phyloP scores from a whole-genome alignment of 2,797 vertebrate species.

The Labeo calbasu region DNA sequence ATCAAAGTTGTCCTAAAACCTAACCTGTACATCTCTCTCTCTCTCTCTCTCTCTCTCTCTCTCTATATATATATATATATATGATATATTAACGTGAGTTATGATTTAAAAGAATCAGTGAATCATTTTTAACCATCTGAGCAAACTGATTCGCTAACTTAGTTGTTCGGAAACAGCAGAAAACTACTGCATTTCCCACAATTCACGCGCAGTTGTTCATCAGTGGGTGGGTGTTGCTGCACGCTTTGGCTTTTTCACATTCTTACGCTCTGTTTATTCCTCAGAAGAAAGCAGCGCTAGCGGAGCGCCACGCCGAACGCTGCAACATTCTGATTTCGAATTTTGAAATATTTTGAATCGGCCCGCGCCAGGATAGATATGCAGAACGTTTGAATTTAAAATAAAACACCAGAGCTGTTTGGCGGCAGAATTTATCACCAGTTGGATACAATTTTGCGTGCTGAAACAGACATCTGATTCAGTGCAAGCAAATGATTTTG shows the following conservation, averaged over 20 bases:
- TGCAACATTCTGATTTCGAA: not conserved
- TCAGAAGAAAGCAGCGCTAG: slow-evolving; percentile 52
- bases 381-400: not conserved
- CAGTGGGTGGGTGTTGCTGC: slow-evolving; percentile 11
- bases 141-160: slow-evolving; percentile 4
- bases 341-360: not conserved
- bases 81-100: not conserved
- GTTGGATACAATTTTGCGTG: slow-evolving; percentile 7
- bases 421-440: slow-evolving; percentile 5
- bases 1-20: no score
- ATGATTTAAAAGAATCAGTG: not conserved
- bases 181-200: slow-evolving; percentile 48
- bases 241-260: slow-evolving; percentile 37
- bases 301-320: slow-evolving; percentile 44
- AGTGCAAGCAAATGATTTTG: not conserved
- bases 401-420: not conserved
- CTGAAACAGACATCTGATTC: not conserved
- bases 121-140: not conserved
- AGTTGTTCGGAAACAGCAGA: not conserved
- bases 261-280: slow-evolving; percentile 54
- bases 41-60: no score
- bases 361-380: not conserved
- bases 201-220: slow-evolving; percentile 50
- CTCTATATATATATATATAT: no score
- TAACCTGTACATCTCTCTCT: no score